Evolutionary conservation across 2,113 vertebrate genomes (phyloP).

Genomic region (Macquaria ambigua): DNA sequence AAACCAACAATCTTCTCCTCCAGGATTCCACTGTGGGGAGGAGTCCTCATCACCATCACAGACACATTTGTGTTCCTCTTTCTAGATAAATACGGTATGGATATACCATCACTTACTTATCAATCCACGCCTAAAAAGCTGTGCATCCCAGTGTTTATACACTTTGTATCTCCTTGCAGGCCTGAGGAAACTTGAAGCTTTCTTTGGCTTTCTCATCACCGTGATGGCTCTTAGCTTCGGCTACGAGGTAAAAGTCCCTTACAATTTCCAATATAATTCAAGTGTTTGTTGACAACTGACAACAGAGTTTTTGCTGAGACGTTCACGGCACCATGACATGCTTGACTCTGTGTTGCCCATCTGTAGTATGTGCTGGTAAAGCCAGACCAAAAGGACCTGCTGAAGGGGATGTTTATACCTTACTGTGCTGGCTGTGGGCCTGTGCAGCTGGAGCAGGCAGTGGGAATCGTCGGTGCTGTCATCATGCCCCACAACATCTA

Average conservation of each 20-base stretch:
- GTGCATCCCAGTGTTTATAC: constrained; percentile 13
- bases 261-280: neutral
- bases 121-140: neutral
- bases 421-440: constrained; percentile 89
- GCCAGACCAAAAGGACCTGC: constrained; percentile 88
- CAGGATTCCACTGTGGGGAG: constrained; percentile 95
- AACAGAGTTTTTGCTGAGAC: neutral
- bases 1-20: neutral
- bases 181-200: constrained; percentile 93
- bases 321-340: neutral
- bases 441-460: constrained; percentile 91
- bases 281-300: neutral
- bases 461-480: constrained; percentile 95
- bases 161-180: constrained; percentile 78
- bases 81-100: constrained; percentile 95
- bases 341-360: neutral
- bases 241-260: constrained; percentile 88
- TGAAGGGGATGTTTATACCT: constrained; percentile 93
- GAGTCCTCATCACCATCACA: constrained; percentile 97
- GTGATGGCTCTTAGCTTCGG: constrained; percentile 96
- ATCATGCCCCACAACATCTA: constrained; percentile 99
- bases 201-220: constrained; percentile 96
- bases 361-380: constrained; percentile 90
- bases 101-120: neutral
- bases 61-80: constrained; percentile 97